Percentiles rank a stretch among this genome's conserved stretches.
These are phyloP conservation scores for Pelodiscus sinensis DNA, from an alignment of 2,113 vertebrate species.

Conservation along the genomic window DNA sequence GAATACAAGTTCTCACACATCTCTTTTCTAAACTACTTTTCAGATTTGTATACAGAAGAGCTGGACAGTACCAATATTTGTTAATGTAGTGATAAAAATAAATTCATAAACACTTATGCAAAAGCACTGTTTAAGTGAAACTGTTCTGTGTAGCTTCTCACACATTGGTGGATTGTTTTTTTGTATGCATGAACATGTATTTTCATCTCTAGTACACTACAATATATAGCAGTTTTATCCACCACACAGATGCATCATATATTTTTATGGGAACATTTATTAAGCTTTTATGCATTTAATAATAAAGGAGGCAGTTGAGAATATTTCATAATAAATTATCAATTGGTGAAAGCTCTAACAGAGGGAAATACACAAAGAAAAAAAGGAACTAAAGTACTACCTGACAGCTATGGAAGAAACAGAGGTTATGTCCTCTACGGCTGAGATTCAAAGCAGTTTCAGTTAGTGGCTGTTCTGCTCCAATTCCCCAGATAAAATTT, in stretches of 20 bases:
- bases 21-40: not conserved
- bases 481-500: slow-evolving; percentile 75
- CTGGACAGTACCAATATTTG: not conserved
- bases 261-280: slow-evolving; percentile 53
- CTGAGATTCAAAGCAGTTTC: slow-evolving; percentile 72
- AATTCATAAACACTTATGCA: not conserved
- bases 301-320: slow-evolving; percentile 32
- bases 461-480: slow-evolving; percentile 74
- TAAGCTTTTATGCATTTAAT: slow-evolving; percentile 48
- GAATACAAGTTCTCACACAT: not conserved
- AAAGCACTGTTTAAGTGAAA: slow-evolving; percentile 27
- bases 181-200: not conserved
- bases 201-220: slow-evolving; percentile 35
- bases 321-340: slow-evolving; percentile 48
- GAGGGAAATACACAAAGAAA: slow-evolving; percentile 29
- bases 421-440: slow-evolving; percentile 54
- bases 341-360: slow-evolving; percentile 34
- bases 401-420: slow-evolving; percentile 64
- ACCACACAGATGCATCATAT: slow-evolving; percentile 25
- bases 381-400: slow-evolving; percentile 38
- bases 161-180: not conserved
- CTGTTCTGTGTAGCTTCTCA: not conserved
- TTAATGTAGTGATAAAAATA: not conserved
- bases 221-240: slow-evolving; percentile 16
- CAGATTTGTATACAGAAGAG: not conserved